Conservation (phyloP, 2,888 invertebrate genomes). For the Cosmorhoe ocellata region DNA sequence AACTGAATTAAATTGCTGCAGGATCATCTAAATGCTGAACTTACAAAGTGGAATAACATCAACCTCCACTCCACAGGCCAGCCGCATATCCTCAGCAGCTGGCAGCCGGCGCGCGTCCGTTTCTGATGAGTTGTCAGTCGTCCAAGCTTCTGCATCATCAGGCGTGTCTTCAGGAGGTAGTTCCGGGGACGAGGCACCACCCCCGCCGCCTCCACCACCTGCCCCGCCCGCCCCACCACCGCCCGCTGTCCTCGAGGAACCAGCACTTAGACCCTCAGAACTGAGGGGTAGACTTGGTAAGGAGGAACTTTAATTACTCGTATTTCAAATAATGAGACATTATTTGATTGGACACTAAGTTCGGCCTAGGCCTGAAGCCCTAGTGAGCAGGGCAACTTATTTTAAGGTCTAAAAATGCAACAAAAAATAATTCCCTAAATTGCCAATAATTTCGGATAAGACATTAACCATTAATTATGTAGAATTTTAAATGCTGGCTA, state of each 20-base stretch:
- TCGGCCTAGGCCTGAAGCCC: too few species aligned
- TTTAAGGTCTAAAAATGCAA: too few species aligned
- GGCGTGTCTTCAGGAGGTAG: constrained; percentile 73
- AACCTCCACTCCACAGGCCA: constrained; percentile 52
- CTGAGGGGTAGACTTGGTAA: constrained; percentile 76
- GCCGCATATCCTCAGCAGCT: constrained; percentile 72
- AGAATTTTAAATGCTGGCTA: too few species aligned
- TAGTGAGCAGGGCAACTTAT: too few species aligned
- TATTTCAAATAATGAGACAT: too few species aligned
- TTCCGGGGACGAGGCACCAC: constrained; percentile 82
- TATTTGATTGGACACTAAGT: too few species aligned
- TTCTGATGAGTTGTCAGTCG: constrained; percentile 57
- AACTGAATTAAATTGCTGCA: too few species aligned
- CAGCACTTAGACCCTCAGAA: constrained; percentile 85
- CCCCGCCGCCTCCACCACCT: constrained; percentile 87
- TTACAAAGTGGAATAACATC: too few species aligned
- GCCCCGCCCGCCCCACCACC: constrained; percentile 74
- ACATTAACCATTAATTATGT: too few species aligned
- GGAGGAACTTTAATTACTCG: constrained; percentile 21
- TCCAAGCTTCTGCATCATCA: constrained; percentile 65
- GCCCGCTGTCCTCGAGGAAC: constrained; percentile 85
- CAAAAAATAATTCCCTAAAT: too few species aligned
- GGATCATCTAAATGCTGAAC: too few species aligned
- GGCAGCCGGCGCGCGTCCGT: constrained; percentile 72
- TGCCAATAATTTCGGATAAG: too few species aligned